phyloP scores from a whole-genome alignment of 1,140 invertebrate genomes.

The Linepithema humile region DNA sequence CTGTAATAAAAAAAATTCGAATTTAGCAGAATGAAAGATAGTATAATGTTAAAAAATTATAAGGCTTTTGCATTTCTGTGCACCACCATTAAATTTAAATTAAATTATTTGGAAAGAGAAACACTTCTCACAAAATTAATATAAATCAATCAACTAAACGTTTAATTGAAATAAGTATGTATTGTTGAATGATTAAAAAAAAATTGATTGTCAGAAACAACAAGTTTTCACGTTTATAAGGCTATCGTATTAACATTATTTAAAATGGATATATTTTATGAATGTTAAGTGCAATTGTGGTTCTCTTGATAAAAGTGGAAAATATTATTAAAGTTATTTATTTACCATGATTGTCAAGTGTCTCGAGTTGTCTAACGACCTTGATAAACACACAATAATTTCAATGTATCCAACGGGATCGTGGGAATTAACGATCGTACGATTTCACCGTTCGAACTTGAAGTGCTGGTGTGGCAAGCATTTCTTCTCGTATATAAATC shows the following conservation, averaged over 20 bases:
- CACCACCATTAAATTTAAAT: background rate
- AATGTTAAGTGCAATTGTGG: too few species aligned
- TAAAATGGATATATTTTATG: too few species aligned
- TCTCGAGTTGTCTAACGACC: background rate
- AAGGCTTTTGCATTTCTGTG: background rate
- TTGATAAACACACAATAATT: background rate
- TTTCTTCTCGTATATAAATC: constrained; percentile 67
- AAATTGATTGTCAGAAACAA: too few species aligned
- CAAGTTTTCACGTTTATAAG: too few species aligned
- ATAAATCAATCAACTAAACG: background rate
- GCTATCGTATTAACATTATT: too few species aligned
- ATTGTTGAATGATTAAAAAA: background rate
- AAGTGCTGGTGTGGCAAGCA: constrained; percentile 34
- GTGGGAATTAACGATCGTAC: background rate
- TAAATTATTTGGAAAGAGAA: background rate
- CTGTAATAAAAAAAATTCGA: constrained; percentile 58
- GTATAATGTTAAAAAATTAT: too few species aligned
- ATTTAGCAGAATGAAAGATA: background rate
- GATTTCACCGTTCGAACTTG: constrained; percentile 18
- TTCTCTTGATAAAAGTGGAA: background rate
- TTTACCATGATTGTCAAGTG: constrained; percentile 47
- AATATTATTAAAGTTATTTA: background rate
- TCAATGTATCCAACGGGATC: background rate
- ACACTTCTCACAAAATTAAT: background rate
- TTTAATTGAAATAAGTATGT: background rate